Evolutionary conservation across 2,888 invertebrate species (phyloP), one percentile per base, ranked within the genome.

Genomic region (Therioaphis trifolii): DNA sequence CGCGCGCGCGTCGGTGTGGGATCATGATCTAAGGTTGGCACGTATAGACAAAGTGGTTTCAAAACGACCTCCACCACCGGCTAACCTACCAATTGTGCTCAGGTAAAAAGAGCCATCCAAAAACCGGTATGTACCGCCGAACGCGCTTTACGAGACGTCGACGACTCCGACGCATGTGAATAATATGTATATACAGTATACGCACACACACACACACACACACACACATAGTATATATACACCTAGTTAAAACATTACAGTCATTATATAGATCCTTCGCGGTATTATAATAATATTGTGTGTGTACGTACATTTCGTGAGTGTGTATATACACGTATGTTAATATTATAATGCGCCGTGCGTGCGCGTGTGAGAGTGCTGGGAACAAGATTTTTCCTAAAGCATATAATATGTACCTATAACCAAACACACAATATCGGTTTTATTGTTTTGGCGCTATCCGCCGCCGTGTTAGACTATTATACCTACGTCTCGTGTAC

Each of bases 31-130:
- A 40, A 61, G 58, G 76, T 76, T 76, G 76, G 76, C 76, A 61
- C 61, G 58, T 76, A 58, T 29, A 58, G 75, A 75, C 75, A 75
- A 75, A 75, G 75, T 75, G 75, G 75, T 75, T 75, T 75, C 75
- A 61, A 75, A 75, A 75, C 75, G 75, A 75, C 75, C 75, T 75
- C 75, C 75, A 40, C 72, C 46, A 12, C 46, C 15, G 49, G 18
- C 52, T 18, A 40, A 27, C 21, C 18, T 46, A 71, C 71, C 74
- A 40, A 74, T 74, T 74, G 74, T 74, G 74, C 35, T 29, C 52
- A 52, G 52, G 72, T 52, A 40, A 61, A 75, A 49, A 72, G 58
- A 75, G 40, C 75, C 58, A 75, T n/a, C 75, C 46, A 21, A 58
- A 75, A 75, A 75, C 75, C 75, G 75, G 75, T 75, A 75, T 75